Percentiles rank a stretch among this genome's conserved stretches.
phyloP scores from a whole-genome alignment of 2,888 invertebrate genomes.

The Sepioteuthis lessoniana region DNA sequence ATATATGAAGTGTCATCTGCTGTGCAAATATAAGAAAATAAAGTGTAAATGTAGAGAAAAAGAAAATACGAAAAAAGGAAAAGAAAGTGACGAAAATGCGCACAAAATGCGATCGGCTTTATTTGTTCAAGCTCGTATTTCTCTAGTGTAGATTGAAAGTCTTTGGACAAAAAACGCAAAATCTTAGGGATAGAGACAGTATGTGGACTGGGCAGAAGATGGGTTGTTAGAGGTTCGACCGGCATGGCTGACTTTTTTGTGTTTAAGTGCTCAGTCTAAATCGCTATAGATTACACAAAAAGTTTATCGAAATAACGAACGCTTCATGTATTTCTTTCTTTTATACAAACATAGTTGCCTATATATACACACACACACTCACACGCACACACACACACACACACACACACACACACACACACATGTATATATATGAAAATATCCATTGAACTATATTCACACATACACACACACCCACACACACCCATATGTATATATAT shows the following conservation, averaged over 20 bases:
- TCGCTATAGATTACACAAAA: conserved; percentile 23
- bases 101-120: neutral
- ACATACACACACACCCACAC: neutral
- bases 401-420: neutral
- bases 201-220: conserved; percentile 5
- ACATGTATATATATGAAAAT: neutral
- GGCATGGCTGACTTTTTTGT: conserved; percentile 15
- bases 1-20: neutral
- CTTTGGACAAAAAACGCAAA: neutral
- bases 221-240: neutral
- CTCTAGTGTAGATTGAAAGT: conserved; percentile 17
- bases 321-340: neutral
- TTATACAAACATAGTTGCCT: neutral
- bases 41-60: neutral
- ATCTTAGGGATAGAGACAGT: neutral
- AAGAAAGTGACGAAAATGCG: neutral
- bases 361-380: neutral
- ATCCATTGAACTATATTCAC: too few relatives aligned
- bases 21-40: neutral
- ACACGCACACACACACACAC: neutral
- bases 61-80: neutral
- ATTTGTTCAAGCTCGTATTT: conserved; percentile 20
- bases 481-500: neutral
- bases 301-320: conserved; percentile 5
- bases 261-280: conserved; percentile 12